A percentile compares a stretch with the other conserved stretches of the same genome.
phyloP scores from a whole-genome alignment of 1,140 invertebrate genomes.

The Subanguina moxae region DNA sequence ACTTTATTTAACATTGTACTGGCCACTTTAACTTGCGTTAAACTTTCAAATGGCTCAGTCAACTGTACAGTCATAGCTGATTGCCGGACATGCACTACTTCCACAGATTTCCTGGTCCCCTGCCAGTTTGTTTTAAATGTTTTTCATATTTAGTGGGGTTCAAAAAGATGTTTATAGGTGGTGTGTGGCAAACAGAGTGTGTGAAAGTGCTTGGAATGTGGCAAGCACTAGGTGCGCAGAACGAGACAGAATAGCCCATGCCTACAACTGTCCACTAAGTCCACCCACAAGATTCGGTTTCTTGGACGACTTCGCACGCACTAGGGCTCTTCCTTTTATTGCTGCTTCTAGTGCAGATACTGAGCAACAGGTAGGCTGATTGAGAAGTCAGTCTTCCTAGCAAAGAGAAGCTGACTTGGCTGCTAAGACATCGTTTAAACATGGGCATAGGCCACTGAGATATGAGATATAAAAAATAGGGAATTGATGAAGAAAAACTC shows the following conservation, averaged over 20 bases:
- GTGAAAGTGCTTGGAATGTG: constrained; percentile 30
- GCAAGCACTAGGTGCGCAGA: constrained; percentile 14
- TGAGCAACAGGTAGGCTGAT: constrained; percentile 31
- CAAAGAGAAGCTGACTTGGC: no score
- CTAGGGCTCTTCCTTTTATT: constrained; percentile 39
- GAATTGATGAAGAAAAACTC: no score
- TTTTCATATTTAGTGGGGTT: constrained; percentile 27
- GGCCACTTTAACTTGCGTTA: no score
- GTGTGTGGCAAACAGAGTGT: constrained; percentile 24
- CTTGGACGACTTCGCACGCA: constrained; percentile 40
- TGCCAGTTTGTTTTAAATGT: constrained; percentile 40
- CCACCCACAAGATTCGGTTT: constrained; percentile 19
- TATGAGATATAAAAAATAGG: no score
- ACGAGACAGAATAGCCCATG: constrained; percentile 12
- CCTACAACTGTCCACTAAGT: constrained; percentile 39
- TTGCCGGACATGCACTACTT: constrained; percentile 23
- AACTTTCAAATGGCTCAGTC: constrained; percentile 2
- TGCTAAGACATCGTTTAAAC: no score
- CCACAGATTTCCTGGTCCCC: constrained; percentile 33
- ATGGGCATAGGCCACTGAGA: no score
- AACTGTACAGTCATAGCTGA: constrained; percentile 28
- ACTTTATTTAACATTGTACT: no score
- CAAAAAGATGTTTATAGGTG: constrained; percentile 15
- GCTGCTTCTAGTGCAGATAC: constrained; percentile 42
- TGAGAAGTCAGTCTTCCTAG: no score